Percentiles rank a stretch among this genome's conserved stretches.
phyloP scores from a whole-genome alignment of 2,888 invertebrate species.

The Scaptomyza polygonia region DNA sequence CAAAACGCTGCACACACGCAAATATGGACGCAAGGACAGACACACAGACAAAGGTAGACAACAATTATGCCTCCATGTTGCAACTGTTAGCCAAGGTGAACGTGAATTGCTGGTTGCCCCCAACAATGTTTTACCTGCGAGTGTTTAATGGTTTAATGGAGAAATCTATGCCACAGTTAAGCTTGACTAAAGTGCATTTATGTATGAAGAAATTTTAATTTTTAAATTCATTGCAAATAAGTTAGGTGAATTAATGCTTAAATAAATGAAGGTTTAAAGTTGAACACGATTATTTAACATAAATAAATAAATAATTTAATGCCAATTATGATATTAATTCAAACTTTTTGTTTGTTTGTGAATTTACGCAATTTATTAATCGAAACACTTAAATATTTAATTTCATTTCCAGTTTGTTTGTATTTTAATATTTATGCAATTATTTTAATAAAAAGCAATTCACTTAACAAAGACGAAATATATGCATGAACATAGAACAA shows the following conservation, averaged over 20 bases:
- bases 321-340: not conserved
- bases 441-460: constrained; percentile 1
- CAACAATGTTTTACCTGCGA: not conserved
- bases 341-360: not conserved
- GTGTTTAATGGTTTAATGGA: not conserved
- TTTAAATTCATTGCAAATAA: constrained; percentile 3
- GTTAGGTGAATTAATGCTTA: not conserved
- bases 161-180: constrained; percentile 2
- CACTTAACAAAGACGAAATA: constrained; percentile 8
- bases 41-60: constrained; percentile 6
- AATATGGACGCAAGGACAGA: not conserved
- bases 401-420: not conserved
- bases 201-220: constrained; percentile 22
- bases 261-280: not conserved
- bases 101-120: not conserved
- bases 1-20: constrained; percentile 40
- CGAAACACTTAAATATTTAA: not conserved
- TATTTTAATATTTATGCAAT: not conserved
- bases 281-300: not conserved
- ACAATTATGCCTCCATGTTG: constrained; percentile 14
- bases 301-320: not conserved
- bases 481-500: not conserved
- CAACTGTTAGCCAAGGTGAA: constrained; percentile 6
- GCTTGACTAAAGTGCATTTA: constrained; percentile 1
- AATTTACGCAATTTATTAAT: not conserved